These are phyloP conservation scores for Myrmecobius fasciatus DNA, from an alignment of 2,113 vertebrate species.

Conservation along the genomic window DNA sequence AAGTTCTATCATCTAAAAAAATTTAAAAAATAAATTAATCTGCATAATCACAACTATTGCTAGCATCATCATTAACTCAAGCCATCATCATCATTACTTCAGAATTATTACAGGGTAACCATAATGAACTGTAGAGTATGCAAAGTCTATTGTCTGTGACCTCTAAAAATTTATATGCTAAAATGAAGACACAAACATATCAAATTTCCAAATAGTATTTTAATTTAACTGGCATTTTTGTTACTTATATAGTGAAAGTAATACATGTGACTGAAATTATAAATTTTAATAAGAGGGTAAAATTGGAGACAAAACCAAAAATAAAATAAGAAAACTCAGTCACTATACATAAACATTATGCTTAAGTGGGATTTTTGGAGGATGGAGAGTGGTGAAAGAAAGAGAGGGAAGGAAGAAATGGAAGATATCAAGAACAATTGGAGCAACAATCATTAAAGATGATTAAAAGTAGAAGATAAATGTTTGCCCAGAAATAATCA, in stretches of 20 bases:
- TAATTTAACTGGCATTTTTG: not conserved
- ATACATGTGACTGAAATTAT: not conserved
- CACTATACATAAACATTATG: not conserved
- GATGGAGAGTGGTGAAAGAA: no score
- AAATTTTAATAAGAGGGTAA: not conserved
- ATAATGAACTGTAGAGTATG: not conserved
- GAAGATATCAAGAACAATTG: not conserved
- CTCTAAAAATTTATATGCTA: not conserved
- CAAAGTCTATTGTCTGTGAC: not conserved
- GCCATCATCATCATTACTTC: not conserved
- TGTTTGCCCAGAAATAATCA: not conserved
- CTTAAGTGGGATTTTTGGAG: not conserved
- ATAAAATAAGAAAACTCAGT: not conserved
- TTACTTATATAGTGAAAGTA: not conserved
- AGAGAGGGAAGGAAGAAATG: not conserved
- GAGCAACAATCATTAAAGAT: not conserved
- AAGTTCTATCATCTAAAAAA: no score
- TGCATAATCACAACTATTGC: not conserved
- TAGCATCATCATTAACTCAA: not conserved
- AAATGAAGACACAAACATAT: not conserved
- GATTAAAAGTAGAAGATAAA: not conserved
- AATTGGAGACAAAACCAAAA: not conserved
- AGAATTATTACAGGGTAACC: not conserved
- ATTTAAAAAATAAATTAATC: no score
- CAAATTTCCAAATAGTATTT: not conserved